Percentiles rank a stretch among this genome's conserved stretches.
These are phyloP conservation scores for Apaloderma vittatum DNA, from an alignment of 2,113 vertebrate genomes.

Conservation along the genomic window DNA sequence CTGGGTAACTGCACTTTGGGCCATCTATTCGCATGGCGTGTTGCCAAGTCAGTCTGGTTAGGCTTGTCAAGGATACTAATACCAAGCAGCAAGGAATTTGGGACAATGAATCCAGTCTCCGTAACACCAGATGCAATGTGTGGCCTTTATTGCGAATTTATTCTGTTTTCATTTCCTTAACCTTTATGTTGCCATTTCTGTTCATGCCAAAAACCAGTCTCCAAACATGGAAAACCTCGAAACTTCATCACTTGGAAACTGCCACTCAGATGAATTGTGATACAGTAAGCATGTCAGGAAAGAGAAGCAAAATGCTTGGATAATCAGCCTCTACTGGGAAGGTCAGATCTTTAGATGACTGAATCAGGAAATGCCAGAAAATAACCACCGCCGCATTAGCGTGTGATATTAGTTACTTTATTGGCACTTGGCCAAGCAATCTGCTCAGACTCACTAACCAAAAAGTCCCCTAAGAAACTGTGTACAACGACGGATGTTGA, in stretches of 20 bases:
- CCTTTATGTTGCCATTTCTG: slow-evolving; percentile 52
- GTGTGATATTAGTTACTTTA: neutral
- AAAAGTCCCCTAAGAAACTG: neutral
- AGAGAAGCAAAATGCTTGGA: neutral
- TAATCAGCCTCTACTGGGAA: neutral
- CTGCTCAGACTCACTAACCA: neutral
- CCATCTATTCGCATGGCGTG: accelerated
- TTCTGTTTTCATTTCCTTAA: slow-evolving; percentile 55
- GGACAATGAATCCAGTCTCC: slow-evolving; percentile 5
- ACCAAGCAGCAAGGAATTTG: slow-evolving; percentile 19
- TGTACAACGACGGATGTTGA: neutral
- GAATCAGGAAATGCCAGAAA: slow-evolving; percentile 7
- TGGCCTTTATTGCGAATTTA: slow-evolving; percentile 42
- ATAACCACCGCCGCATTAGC: neutral
- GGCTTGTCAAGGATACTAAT: slow-evolving; percentile 27
- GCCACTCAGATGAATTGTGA: neutral
- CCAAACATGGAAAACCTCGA: neutral
- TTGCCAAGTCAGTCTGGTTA: neutral
- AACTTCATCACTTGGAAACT: slow-evolving; percentile 5
- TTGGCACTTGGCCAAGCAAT: neutral
- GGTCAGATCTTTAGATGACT: neutral
- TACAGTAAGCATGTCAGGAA: neutral
- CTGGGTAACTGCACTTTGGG: neutral
- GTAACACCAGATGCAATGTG: slow-evolving; percentile 11
- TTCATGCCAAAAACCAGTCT: neutral